A percentile compares a stretch with the other conserved stretches of the same genome.
These are phyloP conservation scores for Tor tambroides DNA, from an alignment of 2,113 vertebrate species.

Conservation along the genomic window DNA sequence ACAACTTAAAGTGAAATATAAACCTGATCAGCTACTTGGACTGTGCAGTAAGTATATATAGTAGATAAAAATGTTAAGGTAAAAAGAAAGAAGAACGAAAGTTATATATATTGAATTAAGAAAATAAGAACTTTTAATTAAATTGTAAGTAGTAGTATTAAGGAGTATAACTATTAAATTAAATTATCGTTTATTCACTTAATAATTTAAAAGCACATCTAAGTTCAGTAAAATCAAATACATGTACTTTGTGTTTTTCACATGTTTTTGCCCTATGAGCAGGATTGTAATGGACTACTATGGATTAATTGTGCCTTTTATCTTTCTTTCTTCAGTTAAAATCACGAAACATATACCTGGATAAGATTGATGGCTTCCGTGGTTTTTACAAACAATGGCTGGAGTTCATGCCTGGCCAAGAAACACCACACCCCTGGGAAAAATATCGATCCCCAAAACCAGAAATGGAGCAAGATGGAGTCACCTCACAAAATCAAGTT, in stretches of 20 bases:
- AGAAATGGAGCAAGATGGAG: slow-evolving; percentile 9
- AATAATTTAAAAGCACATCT: background rate
- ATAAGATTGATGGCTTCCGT: slow-evolving; percentile 92
- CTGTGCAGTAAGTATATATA: no score
- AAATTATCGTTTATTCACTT: background rate
- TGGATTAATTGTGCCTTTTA: background rate
- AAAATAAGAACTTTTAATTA: no score
- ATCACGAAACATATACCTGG: slow-evolving; percentile 86
- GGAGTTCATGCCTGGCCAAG: slow-evolving; percentile 81
- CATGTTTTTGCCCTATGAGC: background rate
- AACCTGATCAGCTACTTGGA: background rate
- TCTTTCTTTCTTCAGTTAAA: slow-evolving; percentile 80
- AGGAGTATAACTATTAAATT: background rate
- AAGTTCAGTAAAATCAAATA: background rate
- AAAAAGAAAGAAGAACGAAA: no score
- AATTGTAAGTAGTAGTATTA: no score
- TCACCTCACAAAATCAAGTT: background rate
- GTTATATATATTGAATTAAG: no score
- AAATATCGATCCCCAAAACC: slow-evolving; percentile 67
- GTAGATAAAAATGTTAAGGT: no score
- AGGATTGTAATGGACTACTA: background rate
- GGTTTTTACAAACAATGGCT: slow-evolving; percentile 92
- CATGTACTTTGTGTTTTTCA: background rate
- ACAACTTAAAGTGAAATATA: background rate
- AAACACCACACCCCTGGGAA: slow-evolving; percentile 81